Evolutionary conservation across 2,797 vertebrate species (phyloP).

Genomic region (Peromyscus aztecus): DNA sequence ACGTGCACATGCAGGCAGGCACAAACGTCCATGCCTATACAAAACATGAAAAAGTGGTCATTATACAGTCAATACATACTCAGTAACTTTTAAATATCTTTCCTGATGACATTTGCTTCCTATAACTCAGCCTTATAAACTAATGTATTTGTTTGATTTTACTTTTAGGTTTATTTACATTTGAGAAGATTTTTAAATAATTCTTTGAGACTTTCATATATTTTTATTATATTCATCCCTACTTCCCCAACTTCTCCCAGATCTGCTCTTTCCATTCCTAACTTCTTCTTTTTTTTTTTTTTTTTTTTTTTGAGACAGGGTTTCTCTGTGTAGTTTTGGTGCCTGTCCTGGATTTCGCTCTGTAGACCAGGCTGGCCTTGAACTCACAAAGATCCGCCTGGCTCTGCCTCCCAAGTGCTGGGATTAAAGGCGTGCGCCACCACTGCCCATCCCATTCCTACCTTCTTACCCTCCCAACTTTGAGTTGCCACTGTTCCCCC

Average conservation of each 20-base stretch:
- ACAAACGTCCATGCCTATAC: too few relatives aligned
- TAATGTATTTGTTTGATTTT: slow-evolving; percentile 25
- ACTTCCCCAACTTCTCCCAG: neutral
- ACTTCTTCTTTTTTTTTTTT: too few relatives aligned
- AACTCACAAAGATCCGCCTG: too few relatives aligned
- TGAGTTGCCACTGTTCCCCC: neutral
- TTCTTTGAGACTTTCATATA: neutral
- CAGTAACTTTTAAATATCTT: slow-evolving; percentile 11
- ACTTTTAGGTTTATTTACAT: neutral
- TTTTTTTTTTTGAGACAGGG: too few relatives aligned
- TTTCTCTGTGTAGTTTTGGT: too few relatives aligned
- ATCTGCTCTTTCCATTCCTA: neutral
- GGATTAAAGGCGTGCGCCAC: too few relatives aligned
- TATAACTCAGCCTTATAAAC: neutral
- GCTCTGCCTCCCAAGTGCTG: too few relatives aligned
- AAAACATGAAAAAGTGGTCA: neutral
- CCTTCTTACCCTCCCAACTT: neutral
- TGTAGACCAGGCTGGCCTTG: too few relatives aligned
- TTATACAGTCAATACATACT: neutral
- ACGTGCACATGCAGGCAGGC: rapidly evolving
- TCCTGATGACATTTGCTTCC: slow-evolving; percentile 30
- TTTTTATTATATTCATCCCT: neutral
- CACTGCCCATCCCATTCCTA: too few relatives aligned
- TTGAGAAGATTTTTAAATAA: neutral
- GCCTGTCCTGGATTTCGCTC: too few relatives aligned